Base-by-base conservation (phyloP, 2,797 vertebrate species). In the Gallirallus australis region DNA sequence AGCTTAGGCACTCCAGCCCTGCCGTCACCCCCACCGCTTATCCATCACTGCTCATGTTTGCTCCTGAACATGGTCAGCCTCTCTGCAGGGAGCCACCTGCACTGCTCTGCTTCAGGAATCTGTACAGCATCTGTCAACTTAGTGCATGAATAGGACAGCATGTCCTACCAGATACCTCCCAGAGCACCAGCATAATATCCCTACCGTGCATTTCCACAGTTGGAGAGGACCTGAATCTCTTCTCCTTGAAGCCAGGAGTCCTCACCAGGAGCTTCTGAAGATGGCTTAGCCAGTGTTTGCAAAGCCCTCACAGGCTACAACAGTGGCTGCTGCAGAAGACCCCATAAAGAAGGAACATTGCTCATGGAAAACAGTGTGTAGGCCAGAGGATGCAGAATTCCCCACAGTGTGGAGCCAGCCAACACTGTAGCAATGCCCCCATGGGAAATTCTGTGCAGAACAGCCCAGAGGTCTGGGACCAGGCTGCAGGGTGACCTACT, bases 1-100 rank as follows among this genome's bases (percentile, higher is more conserved):
- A 31, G 37, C 12, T 35, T n/a, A 65, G 64, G 15, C 19, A 15
- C 28, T 57, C 33, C 40, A 57, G 48, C 12, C 42, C 30, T 48
- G 14, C 15, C 12, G 3, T 40, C 31, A 39, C 7, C 15, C 9
- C 18, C 11, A 9, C 12, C 30, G 40, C 47, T 73, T 57, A 66
- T 35, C 47, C 24, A 10, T 11, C 0, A 0, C 42, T 54, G 42
- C 57, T 83, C 3, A 1, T 20, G 9, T 28, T 81, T 59, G 31
- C n/a, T 76, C 33, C 83, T 72, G 45, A 27, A 30, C 24, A 6
- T 2, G 7, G 28, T 19, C 77, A 61, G 37, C 9, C 18, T 72
- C 17, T 54, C 65, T 85, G 39, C 72, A 82, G 54, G 31, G 35
- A 87, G n/a, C 19, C 78, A 50, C 20, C 14, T 11, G 2, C 40